A percentile compares a stretch with the other conserved stretches of the same genome.
phyloP scores from a whole-genome alignment of 2,797 vertebrate species.

The Lepus townsendii region DNA sequence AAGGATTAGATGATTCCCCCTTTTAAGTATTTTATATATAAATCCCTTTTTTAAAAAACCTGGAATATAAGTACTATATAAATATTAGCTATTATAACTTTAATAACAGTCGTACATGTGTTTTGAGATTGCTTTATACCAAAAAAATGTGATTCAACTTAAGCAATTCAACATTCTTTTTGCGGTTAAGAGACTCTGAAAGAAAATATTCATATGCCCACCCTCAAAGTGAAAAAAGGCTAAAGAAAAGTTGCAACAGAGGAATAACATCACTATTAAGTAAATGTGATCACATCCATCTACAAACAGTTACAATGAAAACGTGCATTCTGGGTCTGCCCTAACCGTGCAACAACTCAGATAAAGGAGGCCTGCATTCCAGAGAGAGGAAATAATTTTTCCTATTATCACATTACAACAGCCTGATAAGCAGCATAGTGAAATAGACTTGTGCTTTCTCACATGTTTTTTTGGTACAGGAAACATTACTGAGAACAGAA shows the following conservation, averaged over 20 bases:
- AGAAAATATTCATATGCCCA: conserved; percentile 15
- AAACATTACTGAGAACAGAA: conserved; percentile 60
- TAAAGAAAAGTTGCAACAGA: not conserved
- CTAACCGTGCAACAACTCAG: conserved; percentile 49
- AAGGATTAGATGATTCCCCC: not conserved
- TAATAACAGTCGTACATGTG: not conserved
- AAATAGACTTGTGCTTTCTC: not conserved
- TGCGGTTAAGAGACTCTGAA: not conserved
- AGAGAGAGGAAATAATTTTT: not conserved
- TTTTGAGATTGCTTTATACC: conserved; percentile 16
- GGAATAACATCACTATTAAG: not conserved
- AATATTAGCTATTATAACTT: conserved; percentile 22
- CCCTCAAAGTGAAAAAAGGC: not conserved
- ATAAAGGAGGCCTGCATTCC: conserved; percentile 16
- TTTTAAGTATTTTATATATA: conserved; percentile 46
- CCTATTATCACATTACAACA: conserved; percentile 7
- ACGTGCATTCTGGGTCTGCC: conserved; percentile 31
- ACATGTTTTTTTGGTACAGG: conserved; percentile 36
- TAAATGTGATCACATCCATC: conserved; percentile 37
- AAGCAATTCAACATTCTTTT: conserved; percentile 21
- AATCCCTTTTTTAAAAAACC: conserved; percentile 43
- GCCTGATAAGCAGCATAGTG: conserved; percentile 14
- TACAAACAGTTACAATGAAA: not conserved
- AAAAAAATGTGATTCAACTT: conserved; percentile 39
- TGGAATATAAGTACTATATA: not conserved